Evolutionary conservation across 2,888 invertebrate genomes (phyloP).

Genomic region (Scelioninae gen. 2): DNA sequence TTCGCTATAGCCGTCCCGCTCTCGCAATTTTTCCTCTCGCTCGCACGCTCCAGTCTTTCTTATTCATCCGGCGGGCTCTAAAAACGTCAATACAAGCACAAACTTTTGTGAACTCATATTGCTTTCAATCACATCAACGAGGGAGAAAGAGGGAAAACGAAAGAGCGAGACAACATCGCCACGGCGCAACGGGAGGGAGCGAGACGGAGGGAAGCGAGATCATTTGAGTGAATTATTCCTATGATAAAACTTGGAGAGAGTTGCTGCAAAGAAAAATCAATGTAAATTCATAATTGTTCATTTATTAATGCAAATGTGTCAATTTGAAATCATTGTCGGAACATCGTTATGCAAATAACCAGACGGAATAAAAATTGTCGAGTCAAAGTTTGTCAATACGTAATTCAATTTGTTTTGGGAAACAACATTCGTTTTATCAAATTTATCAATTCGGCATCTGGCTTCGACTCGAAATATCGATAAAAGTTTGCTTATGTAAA

Average conservation of each 20-base stretch:
- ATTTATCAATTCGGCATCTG: too few species aligned
- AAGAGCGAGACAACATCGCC: conserved; percentile 3
- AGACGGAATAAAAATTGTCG: too few species aligned
- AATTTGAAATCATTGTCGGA: too few species aligned
- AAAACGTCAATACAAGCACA: conserved; percentile 56
- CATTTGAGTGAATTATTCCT: conserved; percentile 34
- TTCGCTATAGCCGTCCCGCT: not conserved
- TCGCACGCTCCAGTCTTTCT: conserved; percentile 38
- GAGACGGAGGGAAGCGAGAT: conserved; percentile 1
- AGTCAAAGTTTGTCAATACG: too few species aligned
- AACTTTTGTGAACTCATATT: conserved; percentile 55
- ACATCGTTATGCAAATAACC: too few species aligned
- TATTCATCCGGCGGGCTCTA: conserved; percentile 50
- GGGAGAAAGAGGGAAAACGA: conserved; percentile 7
- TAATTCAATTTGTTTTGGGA: too few species aligned
- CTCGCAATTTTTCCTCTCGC: not conserved
- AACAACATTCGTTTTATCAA: too few species aligned
- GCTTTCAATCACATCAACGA: conserved; percentile 51
- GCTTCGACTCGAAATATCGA: too few species aligned
- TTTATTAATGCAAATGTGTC: too few species aligned
- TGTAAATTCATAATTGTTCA: not conserved
- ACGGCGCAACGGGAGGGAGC: not conserved
- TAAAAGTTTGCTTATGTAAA: too few species aligned
- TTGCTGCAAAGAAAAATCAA: conserved; percentile 11
- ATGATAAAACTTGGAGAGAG: conserved; percentile 24